A percentile compares a stretch with the other conserved stretches of the same genome.
Conservation (phyloP, 2,113 vertebrate species). For the Bambusicola thoracicus region DNA sequence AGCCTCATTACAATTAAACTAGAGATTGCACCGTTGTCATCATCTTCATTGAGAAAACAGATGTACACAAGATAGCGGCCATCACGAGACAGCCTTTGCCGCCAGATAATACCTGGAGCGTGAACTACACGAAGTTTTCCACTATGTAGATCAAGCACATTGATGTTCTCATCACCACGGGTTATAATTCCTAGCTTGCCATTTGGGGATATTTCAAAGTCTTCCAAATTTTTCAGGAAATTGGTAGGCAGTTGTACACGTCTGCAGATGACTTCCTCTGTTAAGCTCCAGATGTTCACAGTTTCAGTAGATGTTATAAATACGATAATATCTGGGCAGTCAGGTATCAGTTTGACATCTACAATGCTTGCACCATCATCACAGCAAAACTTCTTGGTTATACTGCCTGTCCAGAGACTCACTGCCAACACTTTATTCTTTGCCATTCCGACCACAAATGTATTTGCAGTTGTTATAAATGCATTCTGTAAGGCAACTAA, state of each 20-base stretch:
- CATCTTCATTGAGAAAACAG: conserved; percentile 91
- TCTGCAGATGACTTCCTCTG: conserved; percentile 94
- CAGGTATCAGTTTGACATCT: conserved; percentile 94
- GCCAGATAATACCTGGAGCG: conserved; percentile 91
- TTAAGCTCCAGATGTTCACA: conserved; percentile 94
- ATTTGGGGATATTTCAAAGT: conserved; percentile 97
- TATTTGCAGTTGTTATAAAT: conserved; percentile 95
- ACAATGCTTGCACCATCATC: conserved; percentile 95
- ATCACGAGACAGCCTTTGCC: conserved; percentile 92
- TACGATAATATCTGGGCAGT: conserved; percentile 93
- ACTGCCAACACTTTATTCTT: conserved; percentile 97
- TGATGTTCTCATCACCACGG: conserved; percentile 95
- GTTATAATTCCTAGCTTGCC: conserved; percentile 96
- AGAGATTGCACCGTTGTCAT: conserved; percentile 89
- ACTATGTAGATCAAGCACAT: conserved; percentile 93
- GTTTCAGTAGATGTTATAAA: conserved; percentile 96
- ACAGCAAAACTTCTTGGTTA: conserved; percentile 97
- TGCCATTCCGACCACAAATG: conserved; percentile 93
- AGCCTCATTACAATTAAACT: conserved; percentile 97
- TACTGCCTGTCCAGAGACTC: conserved; percentile 97
- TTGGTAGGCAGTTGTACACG: conserved; percentile 92
- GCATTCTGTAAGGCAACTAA: conserved; percentile 96
- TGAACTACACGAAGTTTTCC: conserved; percentile 94
- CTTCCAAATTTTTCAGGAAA: conserved; percentile 94
- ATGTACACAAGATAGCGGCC: conserved; percentile 98